Conservation (phyloP, 1,140 invertebrate genomes). For the Sycophaga agraensis region DNA sequence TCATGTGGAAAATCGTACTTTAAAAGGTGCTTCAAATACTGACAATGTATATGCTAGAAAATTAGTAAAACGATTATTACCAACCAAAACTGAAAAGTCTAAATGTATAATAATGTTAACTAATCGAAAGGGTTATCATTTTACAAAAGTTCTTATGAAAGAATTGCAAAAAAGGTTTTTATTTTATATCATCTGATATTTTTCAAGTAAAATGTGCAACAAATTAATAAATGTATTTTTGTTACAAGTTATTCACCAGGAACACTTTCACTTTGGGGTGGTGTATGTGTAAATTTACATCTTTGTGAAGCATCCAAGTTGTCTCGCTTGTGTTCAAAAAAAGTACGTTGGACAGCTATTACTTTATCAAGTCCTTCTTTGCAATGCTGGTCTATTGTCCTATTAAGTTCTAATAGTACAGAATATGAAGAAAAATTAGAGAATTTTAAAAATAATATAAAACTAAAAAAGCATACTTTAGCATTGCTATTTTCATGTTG, state of each 20-base stretch:
- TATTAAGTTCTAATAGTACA: conserved; percentile 33
- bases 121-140: conserved; percentile 2
- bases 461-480: conserved; percentile 48
- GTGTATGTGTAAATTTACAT: conserved; percentile 33
- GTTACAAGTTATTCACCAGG: conserved; percentile 26
- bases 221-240: conserved; percentile 11
- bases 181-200: background rate
- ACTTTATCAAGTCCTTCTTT: conserved; percentile 41
- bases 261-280: conserved; percentile 44
- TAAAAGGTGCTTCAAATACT: background rate
- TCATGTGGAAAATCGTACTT: background rate
- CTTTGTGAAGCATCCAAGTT: conserved; percentile 27
- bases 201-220: background rate
- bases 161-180: conserved; percentile 28
- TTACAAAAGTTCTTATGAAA: conserved; percentile 24
- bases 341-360: conserved; percentile 34
- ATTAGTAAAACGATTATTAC: conserved; percentile 11
- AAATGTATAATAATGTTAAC: conserved; percentile 43
- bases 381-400: conserved; percentile 45
- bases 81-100: conserved; percentile 23
- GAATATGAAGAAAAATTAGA: conserved; percentile 37
- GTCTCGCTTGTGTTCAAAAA: conserved; percentile 16
- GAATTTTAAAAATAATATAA: conserved; percentile 35
- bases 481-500: conserved; percentile 66
- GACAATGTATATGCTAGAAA: conserved; percentile 11